Evolutionary conservation across 2,888 invertebrate genomes (phyloP).

Genomic region (Argyresthia albistria): DNA sequence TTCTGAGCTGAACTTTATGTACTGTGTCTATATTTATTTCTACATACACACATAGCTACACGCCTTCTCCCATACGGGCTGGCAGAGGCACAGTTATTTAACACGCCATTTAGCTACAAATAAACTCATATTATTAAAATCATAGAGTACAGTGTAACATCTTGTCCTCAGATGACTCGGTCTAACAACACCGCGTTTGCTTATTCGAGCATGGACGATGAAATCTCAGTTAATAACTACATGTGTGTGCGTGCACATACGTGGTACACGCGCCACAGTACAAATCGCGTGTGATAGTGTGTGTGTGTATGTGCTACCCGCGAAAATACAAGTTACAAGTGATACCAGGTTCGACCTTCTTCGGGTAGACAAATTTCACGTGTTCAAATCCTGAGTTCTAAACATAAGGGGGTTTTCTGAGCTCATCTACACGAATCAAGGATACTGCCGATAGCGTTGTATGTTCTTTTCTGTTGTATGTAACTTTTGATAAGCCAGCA

Average conservation of each 20-base stretch:
- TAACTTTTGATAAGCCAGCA: background rate
- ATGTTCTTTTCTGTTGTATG: background rate
- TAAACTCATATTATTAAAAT: background rate
- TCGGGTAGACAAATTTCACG: no score
- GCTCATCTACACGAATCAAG: no score
- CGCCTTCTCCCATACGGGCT: no score
- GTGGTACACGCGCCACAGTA: background rate
- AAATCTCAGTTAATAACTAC: slow-evolving; percentile 41
- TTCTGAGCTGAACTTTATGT: no score
- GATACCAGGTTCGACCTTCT: no score
- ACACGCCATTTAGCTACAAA: no score
- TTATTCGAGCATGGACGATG: slow-evolving; percentile 66
- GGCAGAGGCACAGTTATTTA: no score
- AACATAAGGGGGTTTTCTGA: no score
- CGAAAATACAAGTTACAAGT: background rate
- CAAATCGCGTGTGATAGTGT: background rate
- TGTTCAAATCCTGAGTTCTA: no score
- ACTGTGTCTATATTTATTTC: no score
- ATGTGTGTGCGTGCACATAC: slow-evolving; percentile 22
- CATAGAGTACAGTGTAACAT: background rate
- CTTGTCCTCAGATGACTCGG: slow-evolving; percentile 53
- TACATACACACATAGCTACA: no score
- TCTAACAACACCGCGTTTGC: slow-evolving; percentile 46
- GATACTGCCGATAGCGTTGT: no score
- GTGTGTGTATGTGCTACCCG: slow-evolving; percentile 10